phyloP scores from a whole-genome alignment of 2,888 invertebrate genomes.

The Drosophila neutralis region DNA sequence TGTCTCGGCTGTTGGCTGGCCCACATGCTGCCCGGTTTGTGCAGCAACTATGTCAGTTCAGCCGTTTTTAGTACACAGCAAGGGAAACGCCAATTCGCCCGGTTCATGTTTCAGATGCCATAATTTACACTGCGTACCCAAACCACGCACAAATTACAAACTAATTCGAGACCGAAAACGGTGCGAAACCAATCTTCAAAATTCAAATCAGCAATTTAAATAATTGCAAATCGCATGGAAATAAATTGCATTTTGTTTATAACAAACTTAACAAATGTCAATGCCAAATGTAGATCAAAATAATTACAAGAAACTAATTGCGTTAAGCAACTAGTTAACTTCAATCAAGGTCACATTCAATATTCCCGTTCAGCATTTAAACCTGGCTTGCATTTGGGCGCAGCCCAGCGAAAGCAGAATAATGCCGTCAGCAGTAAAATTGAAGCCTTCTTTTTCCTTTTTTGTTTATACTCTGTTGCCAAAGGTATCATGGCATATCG shows the following conservation, averaged over 20 bases:
- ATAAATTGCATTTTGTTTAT: not conserved
- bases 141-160: not conserved
- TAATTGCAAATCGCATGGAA: not conserved
- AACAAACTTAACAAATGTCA: not conserved
- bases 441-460: not conserved
- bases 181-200: not conserved
- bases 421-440: slow-evolving; percentile 7
- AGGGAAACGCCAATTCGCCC: slow-evolving; percentile 22
- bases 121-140: slow-evolving; percentile 9
- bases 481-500: not conserved
- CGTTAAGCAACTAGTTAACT: not conserved
- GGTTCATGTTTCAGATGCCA: slow-evolving; percentile 9
- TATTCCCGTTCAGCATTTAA: not conserved
- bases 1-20: not conserved
- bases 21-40: not conserved
- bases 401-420: slow-evolving; percentile 14
- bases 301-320: not conserved
- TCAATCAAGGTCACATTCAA: slow-evolving; percentile 22
- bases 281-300: not conserved
- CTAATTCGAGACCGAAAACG: not conserved
- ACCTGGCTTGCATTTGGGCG: slow-evolving; percentile 4
- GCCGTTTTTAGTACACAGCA: slow-evolving; percentile 5
- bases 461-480: not conserved
- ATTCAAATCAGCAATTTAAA: not conserved
- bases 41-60: not conserved